A percentile compares a stretch with the other conserved stretches of the same genome.
phyloP scores from a whole-genome alignment of 2,797 vertebrate genomes.

The Amblyopsis hoosieri region DNA sequence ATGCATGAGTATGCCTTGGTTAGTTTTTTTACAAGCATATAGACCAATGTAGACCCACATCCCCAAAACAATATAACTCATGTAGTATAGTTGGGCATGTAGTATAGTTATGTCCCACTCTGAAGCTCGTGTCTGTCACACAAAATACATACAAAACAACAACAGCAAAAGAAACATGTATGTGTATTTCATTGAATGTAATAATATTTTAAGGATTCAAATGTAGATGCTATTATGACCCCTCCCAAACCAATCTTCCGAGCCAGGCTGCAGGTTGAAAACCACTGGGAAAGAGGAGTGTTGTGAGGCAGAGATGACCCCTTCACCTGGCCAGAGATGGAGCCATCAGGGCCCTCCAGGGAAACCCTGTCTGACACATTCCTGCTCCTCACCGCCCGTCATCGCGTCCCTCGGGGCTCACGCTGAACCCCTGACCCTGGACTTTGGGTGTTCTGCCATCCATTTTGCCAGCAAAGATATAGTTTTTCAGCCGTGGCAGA shows the following conservation, averaged over 20 bases:
- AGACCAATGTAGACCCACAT: not conserved
- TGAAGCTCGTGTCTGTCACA: too few species aligned
- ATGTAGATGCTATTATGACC: too few species aligned
- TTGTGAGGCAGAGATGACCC: constrained; percentile 51
- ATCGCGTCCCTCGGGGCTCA: constrained; percentile 43
- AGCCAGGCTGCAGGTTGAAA: not conserved
- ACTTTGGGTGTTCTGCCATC: constrained; percentile 56
- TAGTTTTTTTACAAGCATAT: not conserved
- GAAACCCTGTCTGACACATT: constrained; percentile 36
- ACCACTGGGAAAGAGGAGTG: constrained; percentile 1
- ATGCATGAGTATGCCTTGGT: not conserved
- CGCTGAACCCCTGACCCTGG: constrained; percentile 66
- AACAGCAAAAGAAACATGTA: too few species aligned
- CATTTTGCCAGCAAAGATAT: constrained; percentile 78
- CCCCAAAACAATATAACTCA: too few species aligned
- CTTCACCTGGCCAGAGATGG: constrained; percentile 47
- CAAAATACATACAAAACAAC: too few species aligned
- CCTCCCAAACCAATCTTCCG: too few species aligned
- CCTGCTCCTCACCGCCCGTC: constrained; percentile 42
- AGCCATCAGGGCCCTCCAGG: constrained; percentile 38
- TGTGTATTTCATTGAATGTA: too few species aligned
- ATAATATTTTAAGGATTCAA: too few species aligned
- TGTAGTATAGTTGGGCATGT: too few species aligned
- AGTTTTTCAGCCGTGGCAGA: constrained; percentile 80
- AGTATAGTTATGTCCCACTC: too few species aligned